These are phyloP conservation scores for Nomada lathburiana DNA, from an alignment of 2,888 invertebrate species.

Conservation along the genomic window DNA sequence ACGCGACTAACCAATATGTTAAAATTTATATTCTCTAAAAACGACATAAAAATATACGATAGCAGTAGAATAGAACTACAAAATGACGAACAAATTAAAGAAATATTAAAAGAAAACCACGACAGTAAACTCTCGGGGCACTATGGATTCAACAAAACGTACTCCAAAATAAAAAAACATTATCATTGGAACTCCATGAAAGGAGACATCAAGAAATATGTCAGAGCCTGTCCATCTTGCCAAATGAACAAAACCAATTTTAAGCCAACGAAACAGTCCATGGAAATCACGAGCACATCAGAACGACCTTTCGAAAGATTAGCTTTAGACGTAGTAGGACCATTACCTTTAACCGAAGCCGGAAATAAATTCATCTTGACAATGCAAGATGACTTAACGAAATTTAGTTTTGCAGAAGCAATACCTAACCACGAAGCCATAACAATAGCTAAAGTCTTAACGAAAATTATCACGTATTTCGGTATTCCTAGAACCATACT, in stretches of 20 bases:
- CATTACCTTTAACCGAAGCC: not conserved
- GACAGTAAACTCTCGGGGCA: slow-evolving; percentile 5
- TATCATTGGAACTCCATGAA: slow-evolving; percentile 23
- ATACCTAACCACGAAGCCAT: not conserved
- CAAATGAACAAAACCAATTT: slow-evolving; percentile 31
- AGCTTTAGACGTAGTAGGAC: slow-evolving; percentile 20
- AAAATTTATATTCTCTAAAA: slow-evolving; percentile 23
- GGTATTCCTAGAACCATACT: slow-evolving; percentile 16
- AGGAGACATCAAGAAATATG: slow-evolving; percentile 2
- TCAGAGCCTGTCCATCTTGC: slow-evolving; percentile 6
- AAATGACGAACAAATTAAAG: not conserved
- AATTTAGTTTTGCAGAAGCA: slow-evolving; percentile 8
- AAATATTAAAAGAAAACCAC: slow-evolving; percentile 10
- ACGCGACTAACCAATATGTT: not conserved
- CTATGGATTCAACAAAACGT: slow-evolving; percentile 2
- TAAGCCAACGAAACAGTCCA: slow-evolving; percentile 4
- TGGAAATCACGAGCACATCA: not conserved
- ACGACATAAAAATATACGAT: slow-evolving; percentile 6
- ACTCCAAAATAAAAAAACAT: not conserved
- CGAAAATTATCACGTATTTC: not conserved
- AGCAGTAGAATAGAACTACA: not conserved
- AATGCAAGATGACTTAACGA: slow-evolving; percentile 11
- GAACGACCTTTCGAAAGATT: slow-evolving; percentile 19
- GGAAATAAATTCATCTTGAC: slow-evolving; percentile 22
- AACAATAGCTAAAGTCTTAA: not conserved